Evolutionary conservation across 1,140 invertebrate species (phyloP).

Genomic region (Idris sp.): DNA sequence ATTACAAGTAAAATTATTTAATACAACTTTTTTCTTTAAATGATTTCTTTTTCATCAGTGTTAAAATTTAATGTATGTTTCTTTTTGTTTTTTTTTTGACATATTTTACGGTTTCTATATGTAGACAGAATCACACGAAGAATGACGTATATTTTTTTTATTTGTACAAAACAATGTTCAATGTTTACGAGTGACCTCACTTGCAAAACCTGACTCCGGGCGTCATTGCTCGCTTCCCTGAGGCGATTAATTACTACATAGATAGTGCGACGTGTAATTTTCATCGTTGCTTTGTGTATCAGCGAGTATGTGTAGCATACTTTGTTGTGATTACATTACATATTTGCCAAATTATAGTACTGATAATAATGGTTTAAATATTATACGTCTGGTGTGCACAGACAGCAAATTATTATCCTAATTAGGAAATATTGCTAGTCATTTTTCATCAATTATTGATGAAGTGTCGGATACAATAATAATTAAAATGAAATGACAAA

Average conservation of each 20-base stretch:
- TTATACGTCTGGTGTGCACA: too few species aligned
- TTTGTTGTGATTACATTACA: slow-evolving; percentile 37
- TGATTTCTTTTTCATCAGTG: too few species aligned
- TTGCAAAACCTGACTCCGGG: slow-evolving; percentile 19
- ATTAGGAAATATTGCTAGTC: too few species aligned
- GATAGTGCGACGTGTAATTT: slow-evolving; percentile 36
- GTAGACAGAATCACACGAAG: background rate
- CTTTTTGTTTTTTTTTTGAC: background rate
- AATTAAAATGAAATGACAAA: too few species aligned
- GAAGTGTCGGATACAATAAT: too few species aligned
- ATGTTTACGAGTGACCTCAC: slow-evolving; percentile 16
- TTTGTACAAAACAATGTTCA: slow-evolving; percentile 10
- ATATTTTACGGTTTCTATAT: background rate
- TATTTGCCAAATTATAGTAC: too few species aligned
- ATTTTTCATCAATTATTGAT: too few species aligned
- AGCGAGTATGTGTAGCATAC: slow-evolving; percentile 5
- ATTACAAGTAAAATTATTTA: too few species aligned
- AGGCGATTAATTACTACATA: slow-evolving; percentile 35
- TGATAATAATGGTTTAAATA: too few species aligned
- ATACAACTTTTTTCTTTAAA: too few species aligned
- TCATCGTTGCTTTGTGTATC: slow-evolving; percentile 19
- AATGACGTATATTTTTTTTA: slow-evolving; percentile 2
- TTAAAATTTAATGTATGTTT: too few species aligned
- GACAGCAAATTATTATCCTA: too few species aligned
- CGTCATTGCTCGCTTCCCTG: slow-evolving; percentile 5